These are phyloP conservation scores for Eupithecia insigniata DNA, from an alignment of 2,888 invertebrate species.

Conservation along the genomic window DNA sequence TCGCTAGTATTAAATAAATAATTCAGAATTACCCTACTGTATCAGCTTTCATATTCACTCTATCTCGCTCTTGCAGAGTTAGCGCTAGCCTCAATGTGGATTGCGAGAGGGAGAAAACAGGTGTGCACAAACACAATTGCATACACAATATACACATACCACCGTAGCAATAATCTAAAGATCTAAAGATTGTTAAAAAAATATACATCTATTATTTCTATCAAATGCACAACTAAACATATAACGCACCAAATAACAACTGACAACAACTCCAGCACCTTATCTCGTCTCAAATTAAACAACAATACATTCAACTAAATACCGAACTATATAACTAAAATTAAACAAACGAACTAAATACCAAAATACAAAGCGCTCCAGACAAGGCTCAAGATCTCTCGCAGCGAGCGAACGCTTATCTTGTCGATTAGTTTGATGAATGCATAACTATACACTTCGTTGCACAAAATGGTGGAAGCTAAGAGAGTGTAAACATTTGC, in stretches of 20 bases:
- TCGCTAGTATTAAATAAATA: no score
- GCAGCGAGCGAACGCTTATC: slow-evolving; percentile 61
- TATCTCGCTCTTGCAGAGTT: no score
- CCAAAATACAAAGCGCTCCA: slow-evolving; percentile 39
- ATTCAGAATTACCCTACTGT: no score
- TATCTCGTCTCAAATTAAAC: not conserved
- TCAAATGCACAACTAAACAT: not conserved
- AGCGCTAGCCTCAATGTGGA: no score
- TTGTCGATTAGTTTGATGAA: slow-evolving; percentile 69
- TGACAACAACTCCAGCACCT: not conserved
- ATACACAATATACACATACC: no score
- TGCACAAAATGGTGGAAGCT: slow-evolving; percentile 30
- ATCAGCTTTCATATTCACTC: no score
- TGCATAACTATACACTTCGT: slow-evolving; percentile 59
- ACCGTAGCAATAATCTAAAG: no score
- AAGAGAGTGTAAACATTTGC: slow-evolving; percentile 3
- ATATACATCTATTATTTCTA: not conserved
- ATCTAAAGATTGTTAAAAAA: no score
- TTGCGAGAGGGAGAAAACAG: no score
- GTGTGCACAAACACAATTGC: no score
- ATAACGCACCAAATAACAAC: not conserved
- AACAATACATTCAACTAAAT: not conserved
- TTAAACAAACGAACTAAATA: not conserved
- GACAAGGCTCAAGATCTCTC: slow-evolving; percentile 51
- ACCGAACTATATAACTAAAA: slow-evolving; percentile 10